These are phyloP conservation scores for Scaptomyza flava DNA, from an alignment of 2,888 invertebrate species.

Conservation along the genomic window DNA sequence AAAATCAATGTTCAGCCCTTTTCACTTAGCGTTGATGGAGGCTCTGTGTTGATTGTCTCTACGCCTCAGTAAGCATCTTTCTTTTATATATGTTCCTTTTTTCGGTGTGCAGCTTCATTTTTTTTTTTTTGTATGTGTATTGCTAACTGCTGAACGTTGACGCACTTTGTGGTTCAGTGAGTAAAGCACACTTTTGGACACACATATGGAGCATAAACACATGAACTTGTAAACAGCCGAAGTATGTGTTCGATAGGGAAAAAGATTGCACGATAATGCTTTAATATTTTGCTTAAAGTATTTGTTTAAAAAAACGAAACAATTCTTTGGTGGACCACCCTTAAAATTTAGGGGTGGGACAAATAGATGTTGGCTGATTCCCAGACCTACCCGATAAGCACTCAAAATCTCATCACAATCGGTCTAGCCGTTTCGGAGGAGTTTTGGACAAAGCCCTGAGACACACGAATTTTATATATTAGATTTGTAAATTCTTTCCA, in stretches of 20 bases:
- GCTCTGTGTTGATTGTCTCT: slow-evolving; percentile 54
- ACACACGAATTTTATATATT: too few relatives aligned
- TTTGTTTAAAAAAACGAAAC: too few relatives aligned
- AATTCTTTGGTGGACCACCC: too few relatives aligned
- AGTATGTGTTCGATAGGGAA: background rate
- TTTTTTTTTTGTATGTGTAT: slow-evolving; percentile 2
- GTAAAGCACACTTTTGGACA: slow-evolving; percentile 22
- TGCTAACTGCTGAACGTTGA: slow-evolving; percentile 9
- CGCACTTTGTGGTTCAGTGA: slow-evolving; percentile 32
- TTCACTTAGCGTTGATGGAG: slow-evolving; percentile 48
- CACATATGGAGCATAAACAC: background rate
- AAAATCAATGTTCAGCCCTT: slow-evolving; percentile 45
- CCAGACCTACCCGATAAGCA: too few relatives aligned
- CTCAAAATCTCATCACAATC: too few relatives aligned
- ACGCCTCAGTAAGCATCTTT: slow-evolving; percentile 37
- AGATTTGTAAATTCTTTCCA: background rate
- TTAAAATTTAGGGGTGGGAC: too few relatives aligned
- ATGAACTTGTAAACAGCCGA: background rate
- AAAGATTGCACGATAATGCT: background rate
- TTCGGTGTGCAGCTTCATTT: slow-evolving; percentile 2
- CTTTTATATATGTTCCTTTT: slow-evolving; percentile 3
- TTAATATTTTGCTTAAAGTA: background rate
- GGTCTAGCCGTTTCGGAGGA: too few relatives aligned
- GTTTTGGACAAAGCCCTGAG: too few relatives aligned
- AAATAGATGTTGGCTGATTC: too few relatives aligned